phyloP scores from a whole-genome alignment of 35 echinoderm and acorn worm genomes.

The Ophiothrix spiculata region DNA sequence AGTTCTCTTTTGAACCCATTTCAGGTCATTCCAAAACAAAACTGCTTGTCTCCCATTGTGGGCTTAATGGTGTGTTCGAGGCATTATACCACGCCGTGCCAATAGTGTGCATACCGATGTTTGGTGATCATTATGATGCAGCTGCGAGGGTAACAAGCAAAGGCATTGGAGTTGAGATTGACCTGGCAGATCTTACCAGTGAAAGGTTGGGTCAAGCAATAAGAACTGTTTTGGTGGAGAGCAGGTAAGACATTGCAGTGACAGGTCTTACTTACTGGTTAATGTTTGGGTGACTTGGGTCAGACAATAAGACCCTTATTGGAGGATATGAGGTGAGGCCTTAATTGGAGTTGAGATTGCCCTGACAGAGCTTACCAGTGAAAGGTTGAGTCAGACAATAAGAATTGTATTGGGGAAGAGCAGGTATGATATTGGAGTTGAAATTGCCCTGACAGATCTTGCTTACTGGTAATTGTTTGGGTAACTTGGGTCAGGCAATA shows the following conservation, averaged over 20 bases:
- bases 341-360: neutral
- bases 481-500: neutral
- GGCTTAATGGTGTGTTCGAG: neutral
- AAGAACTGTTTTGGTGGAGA: neutral
- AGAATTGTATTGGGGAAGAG: neutral
- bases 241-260: slow-evolving; percentile 10
- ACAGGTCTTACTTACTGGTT: neutral
- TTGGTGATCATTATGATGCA: neutral
- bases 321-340: too few relatives aligned
- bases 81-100: slow-evolving; percentile 24
- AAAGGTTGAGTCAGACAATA: neutral
- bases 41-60: slow-evolving; percentile 6
- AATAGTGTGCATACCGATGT: slow-evolving; percentile 24
- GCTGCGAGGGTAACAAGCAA: neutral
- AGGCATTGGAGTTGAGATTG: neutral
- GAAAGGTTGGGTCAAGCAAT: neutral
- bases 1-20: neutral
- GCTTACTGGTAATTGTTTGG: neutral
- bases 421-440: too few relatives aligned
- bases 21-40: slow-evolving; percentile 29
- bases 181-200: neutral
- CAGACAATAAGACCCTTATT: neutral
- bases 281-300: neutral
- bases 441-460: too few relatives aligned
- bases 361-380: neutral